A percentile compares a stretch with the other conserved stretches of the same genome.
phyloP scores from a whole-genome alignment of 2,797 vertebrate species.

The Artibeus jamaicensis region DNA sequence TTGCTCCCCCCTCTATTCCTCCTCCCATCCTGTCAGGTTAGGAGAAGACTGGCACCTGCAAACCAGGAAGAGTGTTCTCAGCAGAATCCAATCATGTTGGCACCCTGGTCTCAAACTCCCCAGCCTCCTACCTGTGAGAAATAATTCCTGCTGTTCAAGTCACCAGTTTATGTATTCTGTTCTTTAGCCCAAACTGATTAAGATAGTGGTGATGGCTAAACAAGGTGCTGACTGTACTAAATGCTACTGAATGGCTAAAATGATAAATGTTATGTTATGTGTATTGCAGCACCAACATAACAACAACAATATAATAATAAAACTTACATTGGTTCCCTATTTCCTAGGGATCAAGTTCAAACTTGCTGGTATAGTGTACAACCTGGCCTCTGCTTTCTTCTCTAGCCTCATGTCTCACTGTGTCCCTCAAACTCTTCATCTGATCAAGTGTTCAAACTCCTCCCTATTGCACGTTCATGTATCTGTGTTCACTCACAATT shows the following conservation, averaged over 20 bases:
- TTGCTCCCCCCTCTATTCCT: background rate
- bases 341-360: background rate
- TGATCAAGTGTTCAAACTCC: background rate
- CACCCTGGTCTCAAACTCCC: background rate
- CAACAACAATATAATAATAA: background rate
- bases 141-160: background rate
- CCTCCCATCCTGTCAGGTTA: background rate
- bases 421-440: background rate
- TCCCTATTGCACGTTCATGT: background rate
- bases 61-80: background rate
- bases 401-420: background rate
- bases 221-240: background rate
- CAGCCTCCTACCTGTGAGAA: background rate
- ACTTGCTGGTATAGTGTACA: background rate
- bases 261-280: background rate
- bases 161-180: background rate
- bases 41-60: background rate
- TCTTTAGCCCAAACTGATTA: background rate
- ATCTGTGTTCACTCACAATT: background rate
- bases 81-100: background rate
- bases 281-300: background rate
- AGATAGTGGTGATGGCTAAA: background rate
- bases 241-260: background rate
- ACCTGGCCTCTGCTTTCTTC: background rate
- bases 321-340: background rate